phyloP scores from a whole-genome alignment of 2,888 invertebrate species.

The Phasia obesa region DNA sequence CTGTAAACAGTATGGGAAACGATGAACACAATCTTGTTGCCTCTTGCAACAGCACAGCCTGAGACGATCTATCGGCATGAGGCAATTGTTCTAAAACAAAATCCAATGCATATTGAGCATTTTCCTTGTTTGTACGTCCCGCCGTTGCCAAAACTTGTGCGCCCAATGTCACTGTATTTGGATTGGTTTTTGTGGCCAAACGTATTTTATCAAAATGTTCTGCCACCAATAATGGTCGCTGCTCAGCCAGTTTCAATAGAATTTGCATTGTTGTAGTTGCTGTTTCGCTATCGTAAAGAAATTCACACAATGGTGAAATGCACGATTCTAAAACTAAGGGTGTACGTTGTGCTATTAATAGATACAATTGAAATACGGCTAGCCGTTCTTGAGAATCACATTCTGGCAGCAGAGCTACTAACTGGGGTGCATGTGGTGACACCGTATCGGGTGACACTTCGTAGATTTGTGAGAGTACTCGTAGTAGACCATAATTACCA shows the following conservation, averaged over 20 bases:
- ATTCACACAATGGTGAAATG: constrained; percentile 91
- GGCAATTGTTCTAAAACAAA: constrained; percentile 90
- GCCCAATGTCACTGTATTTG: constrained; percentile 86
- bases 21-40: constrained; percentile 91
- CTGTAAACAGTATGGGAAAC: constrained; percentile 91
- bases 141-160: constrained; percentile 88
- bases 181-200: constrained; percentile 86
- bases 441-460: constrained; percentile 93
- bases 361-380: constrained; percentile 91
- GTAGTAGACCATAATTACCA: constrained; percentile 93
- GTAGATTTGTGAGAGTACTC: constrained; percentile 95
- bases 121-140: constrained; percentile 89
- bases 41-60: constrained; percentile 90
- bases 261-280: constrained; percentile 87
- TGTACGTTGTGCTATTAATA: constrained; percentile 91
- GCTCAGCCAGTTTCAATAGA: constrained; percentile 88
- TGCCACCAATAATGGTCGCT: constrained; percentile 87
- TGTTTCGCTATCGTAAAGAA: constrained; percentile 85
- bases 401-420: constrained; percentile 89
- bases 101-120: constrained; percentile 91
- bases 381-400: constrained; percentile 94
- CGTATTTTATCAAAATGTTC: constrained; percentile 88
- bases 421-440: constrained; percentile 91
- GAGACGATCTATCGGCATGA: constrained; percentile 88
- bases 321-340: constrained; percentile 91